phyloP scores from a whole-genome alignment of 2,797 vertebrate genomes.

The Galaxias olidus region DNA sequence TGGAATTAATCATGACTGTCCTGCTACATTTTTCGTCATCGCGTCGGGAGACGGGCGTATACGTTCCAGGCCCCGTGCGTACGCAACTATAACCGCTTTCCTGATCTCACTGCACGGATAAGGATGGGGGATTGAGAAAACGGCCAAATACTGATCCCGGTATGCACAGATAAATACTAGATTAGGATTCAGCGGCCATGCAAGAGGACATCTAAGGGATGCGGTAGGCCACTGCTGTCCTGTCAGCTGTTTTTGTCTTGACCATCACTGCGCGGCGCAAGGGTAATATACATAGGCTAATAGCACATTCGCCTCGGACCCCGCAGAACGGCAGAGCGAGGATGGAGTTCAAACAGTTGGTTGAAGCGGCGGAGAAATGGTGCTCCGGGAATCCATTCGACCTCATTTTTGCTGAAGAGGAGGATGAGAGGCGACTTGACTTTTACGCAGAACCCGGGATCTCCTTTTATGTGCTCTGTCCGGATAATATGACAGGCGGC shows the following conservation, averaged over 20 bases:
- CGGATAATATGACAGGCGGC: slow-evolving; percentile 82
- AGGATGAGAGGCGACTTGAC: slow-evolving; percentile 93
- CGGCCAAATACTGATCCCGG: slow-evolving; percentile 42
- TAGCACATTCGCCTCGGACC: slow-evolving; percentile 57
- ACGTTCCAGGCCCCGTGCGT: slow-evolving; percentile 56
- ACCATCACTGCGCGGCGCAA: slow-evolving; percentile 65
- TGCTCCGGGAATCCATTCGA: slow-evolving; percentile 94
- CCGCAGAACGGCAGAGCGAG: slow-evolving; percentile 50
- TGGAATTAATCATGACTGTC: slow-evolving; percentile 51
- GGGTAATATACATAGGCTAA: slow-evolving; percentile 2
- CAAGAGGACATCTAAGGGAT: slow-evolving; percentile 59
- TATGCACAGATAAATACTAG: slow-evolving; percentile 50
- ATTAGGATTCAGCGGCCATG: slow-evolving; percentile 54
- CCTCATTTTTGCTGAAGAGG: slow-evolving; percentile 93
- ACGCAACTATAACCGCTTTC: slow-evolving; percentile 56
- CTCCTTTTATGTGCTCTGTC: slow-evolving; percentile 95
- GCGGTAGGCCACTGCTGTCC: slow-evolving; percentile 62
- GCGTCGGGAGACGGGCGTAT: slow-evolving; percentile 54
- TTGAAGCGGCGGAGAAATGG: slow-evolving; percentile 95
- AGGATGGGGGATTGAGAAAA: slow-evolving; percentile 64
- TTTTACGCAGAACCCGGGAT: slow-evolving; percentile 97
- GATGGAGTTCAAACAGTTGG: slow-evolving; percentile 97
- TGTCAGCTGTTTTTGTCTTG: slow-evolving; percentile 70
- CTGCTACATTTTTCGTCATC: slow-evolving; percentile 70
- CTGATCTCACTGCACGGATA: slow-evolving; percentile 65